Base-by-base conservation (phyloP, 1,140 invertebrate genomes). In the Drosophila ambigua region DNA sequence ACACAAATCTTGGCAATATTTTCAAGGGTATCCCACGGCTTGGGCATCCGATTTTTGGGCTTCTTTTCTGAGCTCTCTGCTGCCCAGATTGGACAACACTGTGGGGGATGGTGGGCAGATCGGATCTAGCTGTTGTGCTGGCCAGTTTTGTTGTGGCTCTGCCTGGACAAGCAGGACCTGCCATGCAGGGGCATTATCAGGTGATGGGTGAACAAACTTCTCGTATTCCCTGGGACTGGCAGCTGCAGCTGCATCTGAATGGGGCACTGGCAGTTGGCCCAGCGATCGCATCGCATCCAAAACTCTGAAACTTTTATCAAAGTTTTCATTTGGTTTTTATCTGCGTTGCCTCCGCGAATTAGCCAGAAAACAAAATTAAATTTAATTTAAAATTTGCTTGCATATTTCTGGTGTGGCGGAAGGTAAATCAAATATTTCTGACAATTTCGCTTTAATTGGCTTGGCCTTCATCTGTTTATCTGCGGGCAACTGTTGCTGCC, bases 121-220 rank as follows among this genome's bases (percentile, higher is more conserved):
- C 24, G 49, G 43, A 39, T 2, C 11, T 39, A 3, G 8, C 5
- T 11, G 35, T 68, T 67, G 63, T 67, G 41, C 35, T 52, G 54
- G 52, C 53, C 74, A 74, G 72, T 74, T 74, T 74, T 74, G 16
- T 74, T 73, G 72, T 49, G 72, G 60, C 71, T 65, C 65, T 63
- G 41, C 71, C 26, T 61, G 44, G 50, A 53, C 71, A 74, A 74
- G n/a, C n/a, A n/a, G n/a, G n/a, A n/a, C n/a, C n/a, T 73, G 59
- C 55, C 57, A 16, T 16, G 16, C 16, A 16, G 16, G 48, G 60
- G 60, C 72, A 74, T 74, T 74, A 74, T 69, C 52, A 65, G 65
- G 71, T 74, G 60, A 65, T 65, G 58, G 64, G 51, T 57, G 72
- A 73, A 51, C 48, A 20, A 67, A 54, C 48, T 54, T 67, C 26